Evolutionary conservation across 2,888 invertebrate genomes (phyloP).

Genomic region (Troides helena): DNA sequence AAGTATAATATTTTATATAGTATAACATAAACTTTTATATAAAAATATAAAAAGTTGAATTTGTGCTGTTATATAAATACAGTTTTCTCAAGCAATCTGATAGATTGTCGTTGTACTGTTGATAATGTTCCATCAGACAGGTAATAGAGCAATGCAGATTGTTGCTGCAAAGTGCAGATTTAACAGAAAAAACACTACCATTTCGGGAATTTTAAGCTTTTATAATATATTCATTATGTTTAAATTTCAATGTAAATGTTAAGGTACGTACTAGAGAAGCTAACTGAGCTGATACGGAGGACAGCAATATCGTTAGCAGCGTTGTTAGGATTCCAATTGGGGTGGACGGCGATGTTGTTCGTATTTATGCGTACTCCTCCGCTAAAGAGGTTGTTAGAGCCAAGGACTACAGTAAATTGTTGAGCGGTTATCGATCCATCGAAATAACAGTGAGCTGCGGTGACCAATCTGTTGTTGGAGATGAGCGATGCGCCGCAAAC

Average conservation of each 20-base stretch:
- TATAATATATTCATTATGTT: neutral
- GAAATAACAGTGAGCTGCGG: conserved; percentile 53
- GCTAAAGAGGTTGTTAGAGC: conserved; percentile 49
- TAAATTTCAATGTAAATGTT: neutral
- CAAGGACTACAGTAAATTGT: conserved; percentile 49
- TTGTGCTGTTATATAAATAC: no score
- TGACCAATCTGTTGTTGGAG: conserved; percentile 41
- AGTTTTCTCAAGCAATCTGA: no score
- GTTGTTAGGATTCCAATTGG: conserved; percentile 43
- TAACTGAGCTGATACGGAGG: conserved; percentile 37
- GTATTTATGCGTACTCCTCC: conserved; percentile 44
- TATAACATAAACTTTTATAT: neutral
- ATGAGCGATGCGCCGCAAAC: conserved; percentile 49
- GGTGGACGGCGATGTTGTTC: conserved; percentile 39
- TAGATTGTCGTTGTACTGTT: no score
- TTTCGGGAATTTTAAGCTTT: no score
- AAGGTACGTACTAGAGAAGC: conserved; percentile 41
- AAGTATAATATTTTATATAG: neutral
- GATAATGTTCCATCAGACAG: no score
- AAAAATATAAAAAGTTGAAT: neutral
- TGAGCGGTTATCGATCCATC: conserved; percentile 46
- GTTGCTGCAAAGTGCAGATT: no score
- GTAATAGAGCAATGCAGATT: no score
- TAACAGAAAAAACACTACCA: no score
- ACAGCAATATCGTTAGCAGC: conserved; percentile 50